A percentile compares a stretch with the other conserved stretches of the same genome.
phyloP scores from a whole-genome alignment of 2,888 invertebrate species.

The Drosophila meridiana region DNA sequence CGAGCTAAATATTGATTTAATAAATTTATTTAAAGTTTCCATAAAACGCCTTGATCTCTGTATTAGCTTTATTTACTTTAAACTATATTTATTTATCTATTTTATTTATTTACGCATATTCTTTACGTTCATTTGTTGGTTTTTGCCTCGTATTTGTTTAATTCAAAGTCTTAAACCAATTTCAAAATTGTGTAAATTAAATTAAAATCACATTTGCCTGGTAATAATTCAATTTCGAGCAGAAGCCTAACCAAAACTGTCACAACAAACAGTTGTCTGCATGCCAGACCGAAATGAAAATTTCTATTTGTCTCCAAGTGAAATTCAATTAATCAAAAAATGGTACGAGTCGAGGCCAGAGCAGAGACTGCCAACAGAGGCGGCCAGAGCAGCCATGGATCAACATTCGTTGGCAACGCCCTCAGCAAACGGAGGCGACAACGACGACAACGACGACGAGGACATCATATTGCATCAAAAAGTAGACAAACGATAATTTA shows the following conservation, averaged over 20 bases:
- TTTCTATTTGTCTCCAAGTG: slow-evolving; percentile 67
- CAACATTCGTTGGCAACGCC: slow-evolving; percentile 19
- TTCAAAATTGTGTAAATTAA: slow-evolving; percentile 24
- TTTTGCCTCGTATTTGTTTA: slow-evolving; percentile 3
- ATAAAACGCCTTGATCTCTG: not conserved
- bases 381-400: slow-evolving; percentile 4
- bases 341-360: slow-evolving; percentile 32
- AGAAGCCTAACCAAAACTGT: slow-evolving; percentile 53
- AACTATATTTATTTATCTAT: not conserved
- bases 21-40: not conserved
- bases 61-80: not conserved
- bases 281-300: slow-evolving; percentile 53
- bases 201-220: slow-evolving; percentile 52
- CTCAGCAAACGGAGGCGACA: slow-evolving; percentile 56
- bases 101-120: not conserved
- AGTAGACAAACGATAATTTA: slow-evolving; percentile 71
- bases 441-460: slow-evolving; percentile 56
- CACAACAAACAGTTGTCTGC: slow-evolving; percentile 67
- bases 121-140: not conserved
- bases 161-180: slow-evolving; percentile 1
- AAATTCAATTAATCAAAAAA: slow-evolving; percentile 77
- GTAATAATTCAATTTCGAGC: slow-evolving; percentile 65
- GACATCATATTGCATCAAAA: slow-evolving; percentile 75
- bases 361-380: not conserved
- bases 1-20: not conserved